phyloP scores from a whole-genome alignment of 64 coral and sea anemone genomes.

The Montipora foliosa region DNA sequence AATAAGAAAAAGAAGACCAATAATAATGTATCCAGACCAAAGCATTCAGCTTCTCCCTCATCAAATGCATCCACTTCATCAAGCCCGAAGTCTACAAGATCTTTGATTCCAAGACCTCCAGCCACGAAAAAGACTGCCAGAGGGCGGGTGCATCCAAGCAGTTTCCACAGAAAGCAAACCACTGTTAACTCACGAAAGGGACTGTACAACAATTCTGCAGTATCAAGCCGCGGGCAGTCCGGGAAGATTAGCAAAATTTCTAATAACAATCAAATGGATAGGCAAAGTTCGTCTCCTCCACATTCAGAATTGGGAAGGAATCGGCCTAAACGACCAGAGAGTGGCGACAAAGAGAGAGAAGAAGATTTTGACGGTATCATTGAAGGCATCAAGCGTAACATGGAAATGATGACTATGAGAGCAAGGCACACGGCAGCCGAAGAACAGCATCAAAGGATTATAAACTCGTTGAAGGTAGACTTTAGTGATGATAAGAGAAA shows the following conservation, averaged over 20 bases:
- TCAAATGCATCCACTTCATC: slow-evolving; percentile 28
- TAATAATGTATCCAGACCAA: not conserved
- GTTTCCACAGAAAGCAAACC: slow-evolving; percentile 5
- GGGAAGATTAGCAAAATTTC: not conserved
- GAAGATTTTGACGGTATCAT: slow-evolving; percentile 54
- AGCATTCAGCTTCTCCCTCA: slow-evolving; percentile 16
- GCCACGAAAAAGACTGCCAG: slow-evolving; percentile 9
- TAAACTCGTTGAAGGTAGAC: slow-evolving; percentile 25
- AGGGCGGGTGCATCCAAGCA: slow-evolving; percentile 1
- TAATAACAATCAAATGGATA: not conserved
- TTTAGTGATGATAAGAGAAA: slow-evolving; percentile 23
- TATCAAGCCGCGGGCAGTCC: not conserved
- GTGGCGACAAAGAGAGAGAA: not conserved
- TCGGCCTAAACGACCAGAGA: slow-evolving; percentile 11
- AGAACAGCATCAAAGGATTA: slow-evolving; percentile 51
- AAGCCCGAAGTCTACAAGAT: not conserved
- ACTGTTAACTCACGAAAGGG: slow-evolving; percentile 16
- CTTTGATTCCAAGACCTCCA: slow-evolving; percentile 36
- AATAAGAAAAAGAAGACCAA: not conserved
- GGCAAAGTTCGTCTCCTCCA: not conserved
- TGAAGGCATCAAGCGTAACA: slow-evolving; percentile 65
- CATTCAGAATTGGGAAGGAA: not conserved
- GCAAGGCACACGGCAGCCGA: slow-evolving; percentile 44
- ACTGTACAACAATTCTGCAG: not conserved
- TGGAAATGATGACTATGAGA: slow-evolving; percentile 67